These are phyloP conservation scores for Tridacna crocea DNA, from an alignment of 2,888 invertebrate species.

Conservation along the genomic window DNA sequence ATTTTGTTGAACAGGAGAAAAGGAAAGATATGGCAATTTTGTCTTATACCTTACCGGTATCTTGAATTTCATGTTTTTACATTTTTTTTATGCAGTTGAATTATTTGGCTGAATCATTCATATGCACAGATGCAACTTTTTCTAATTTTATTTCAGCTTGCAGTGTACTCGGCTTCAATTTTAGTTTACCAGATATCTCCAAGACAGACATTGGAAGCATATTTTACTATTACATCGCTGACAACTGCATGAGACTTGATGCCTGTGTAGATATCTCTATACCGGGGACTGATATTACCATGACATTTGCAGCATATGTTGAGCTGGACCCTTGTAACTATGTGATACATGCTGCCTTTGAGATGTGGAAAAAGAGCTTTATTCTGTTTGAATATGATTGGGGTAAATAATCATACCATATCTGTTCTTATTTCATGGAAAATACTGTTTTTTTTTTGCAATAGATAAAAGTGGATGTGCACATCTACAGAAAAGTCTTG, in stretches of 20 bases:
- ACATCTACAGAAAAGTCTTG: no score
- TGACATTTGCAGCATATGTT: slow-evolving; percentile 62
- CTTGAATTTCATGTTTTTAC: no score
- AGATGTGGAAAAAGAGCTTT: slow-evolving; percentile 44
- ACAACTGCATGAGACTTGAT: slow-evolving; percentile 69
- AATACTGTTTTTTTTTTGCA: no score
- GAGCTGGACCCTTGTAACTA: slow-evolving; percentile 67
- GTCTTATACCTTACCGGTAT: no score
- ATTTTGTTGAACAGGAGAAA: no score
- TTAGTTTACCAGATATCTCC: slow-evolving; percentile 51
- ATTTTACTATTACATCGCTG: slow-evolving; percentile 61
- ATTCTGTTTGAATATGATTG: slow-evolving; percentile 64
- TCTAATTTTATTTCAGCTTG: slow-evolving; percentile 25
- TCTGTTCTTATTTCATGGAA: no score
- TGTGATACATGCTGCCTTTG: slow-evolving; percentile 53
- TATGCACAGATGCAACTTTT: no score
- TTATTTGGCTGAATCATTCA: no score
- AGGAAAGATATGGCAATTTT: no score
- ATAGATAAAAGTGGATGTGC: no score
- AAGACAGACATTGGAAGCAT: slow-evolving; percentile 45
- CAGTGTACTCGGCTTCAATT: slow-evolving; percentile 27
- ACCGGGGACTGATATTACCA: slow-evolving; percentile 38
- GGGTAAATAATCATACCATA: slow-evolving; percentile 57
- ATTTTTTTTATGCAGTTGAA: no score
- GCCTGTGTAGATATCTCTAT: slow-evolving; percentile 67